A percentile compares a stretch with the other conserved stretches of the same genome.
These are phyloP conservation scores for Drosophila ogumai DNA, from an alignment of 1,140 invertebrate genomes.

Conservation along the genomic window DNA sequence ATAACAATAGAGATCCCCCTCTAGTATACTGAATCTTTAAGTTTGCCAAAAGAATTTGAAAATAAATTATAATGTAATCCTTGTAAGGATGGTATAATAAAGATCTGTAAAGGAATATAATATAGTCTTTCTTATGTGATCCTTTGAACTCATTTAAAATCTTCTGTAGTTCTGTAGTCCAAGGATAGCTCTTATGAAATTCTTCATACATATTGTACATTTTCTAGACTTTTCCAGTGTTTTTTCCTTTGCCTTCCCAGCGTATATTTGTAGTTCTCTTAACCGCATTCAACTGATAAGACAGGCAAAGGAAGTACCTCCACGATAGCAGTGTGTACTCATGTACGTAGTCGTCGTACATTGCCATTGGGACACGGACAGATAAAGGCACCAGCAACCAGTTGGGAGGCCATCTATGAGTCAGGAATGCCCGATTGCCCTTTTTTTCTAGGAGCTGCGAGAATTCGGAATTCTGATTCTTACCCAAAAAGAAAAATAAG, in stretches of 20 bases:
- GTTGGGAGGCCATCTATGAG: slow-evolving; percentile 39
- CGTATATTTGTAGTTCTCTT: slow-evolving; percentile 40
- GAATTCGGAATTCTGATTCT: slow-evolving; percentile 16
- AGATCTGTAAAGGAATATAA: too few species aligned
- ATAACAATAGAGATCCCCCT: background rate
- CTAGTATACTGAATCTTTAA: background rate
- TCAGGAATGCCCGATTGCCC: slow-evolving; percentile 48
- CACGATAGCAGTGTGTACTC: slow-evolving; percentile 23
- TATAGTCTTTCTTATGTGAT: too few species aligned
- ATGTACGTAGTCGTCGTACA: slow-evolving; percentile 11
- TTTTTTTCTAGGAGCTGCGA: slow-evolving; percentile 40
- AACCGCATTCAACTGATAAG: slow-evolving; percentile 59
- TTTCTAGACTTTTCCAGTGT: background rate
- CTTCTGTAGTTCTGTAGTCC: too few species aligned
- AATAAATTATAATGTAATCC: background rate
- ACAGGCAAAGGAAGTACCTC: slow-evolving; percentile 60
- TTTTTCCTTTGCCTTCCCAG: slow-evolving; percentile 11
- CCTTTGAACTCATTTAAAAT: too few species aligned
- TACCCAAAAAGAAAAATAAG: slow-evolving; percentile 17
- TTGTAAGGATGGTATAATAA: background rate
- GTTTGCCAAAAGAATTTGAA: background rate
- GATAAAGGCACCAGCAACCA: slow-evolving; percentile 62
- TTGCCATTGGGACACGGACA: slow-evolving; percentile 50
- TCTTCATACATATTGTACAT: background rate
- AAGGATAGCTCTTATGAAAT: background rate